A percentile compares a stretch with the other conserved stretches of the same genome.
Conservation (phyloP, 2,888 invertebrate genomes). For the Acanthoscelides obtectus region DNA sequence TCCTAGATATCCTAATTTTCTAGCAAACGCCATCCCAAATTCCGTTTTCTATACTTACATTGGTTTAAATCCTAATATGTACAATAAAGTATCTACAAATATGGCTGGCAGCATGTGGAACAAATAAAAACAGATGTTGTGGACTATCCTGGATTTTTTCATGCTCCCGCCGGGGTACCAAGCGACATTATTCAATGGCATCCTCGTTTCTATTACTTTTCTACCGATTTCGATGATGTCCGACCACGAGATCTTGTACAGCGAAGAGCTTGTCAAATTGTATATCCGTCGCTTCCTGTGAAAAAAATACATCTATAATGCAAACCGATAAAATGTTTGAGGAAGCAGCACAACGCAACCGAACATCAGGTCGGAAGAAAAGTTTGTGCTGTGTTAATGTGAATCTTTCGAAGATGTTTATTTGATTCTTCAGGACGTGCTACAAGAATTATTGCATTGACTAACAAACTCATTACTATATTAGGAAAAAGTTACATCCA, state of each 20-base stretch:
- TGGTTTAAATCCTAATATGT: slow-evolving; percentile 80
- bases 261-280: slow-evolving; percentile 75
- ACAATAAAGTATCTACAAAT: slow-evolving; percentile 72
- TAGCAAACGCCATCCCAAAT: no score
- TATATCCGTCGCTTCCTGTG: slow-evolving; percentile 57
- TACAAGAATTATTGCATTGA: no score
- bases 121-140: slow-evolving; percentile 77
- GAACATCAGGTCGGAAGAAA: no score
- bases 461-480: no score
- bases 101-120: slow-evolving; percentile 91
- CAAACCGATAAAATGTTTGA: no score
- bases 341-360: no score
- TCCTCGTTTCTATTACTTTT: slow-evolving; percentile 67
- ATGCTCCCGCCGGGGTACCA: slow-evolving; percentile 85
- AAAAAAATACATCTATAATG: slow-evolving; percentile 20
- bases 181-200: slow-evolving; percentile 83
- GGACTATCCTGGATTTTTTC: slow-evolving; percentile 71
- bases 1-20: background rate
- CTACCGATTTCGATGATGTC: slow-evolving; percentile 80
- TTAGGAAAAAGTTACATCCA: no score
- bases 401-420: no score
- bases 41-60: slow-evolving; percentile 62
- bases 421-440: no score
- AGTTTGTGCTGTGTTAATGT: no score
- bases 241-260: slow-evolving; percentile 82